Conservation (phyloP, 2,888 invertebrate species). For the Rhagonycha lutea region DNA sequence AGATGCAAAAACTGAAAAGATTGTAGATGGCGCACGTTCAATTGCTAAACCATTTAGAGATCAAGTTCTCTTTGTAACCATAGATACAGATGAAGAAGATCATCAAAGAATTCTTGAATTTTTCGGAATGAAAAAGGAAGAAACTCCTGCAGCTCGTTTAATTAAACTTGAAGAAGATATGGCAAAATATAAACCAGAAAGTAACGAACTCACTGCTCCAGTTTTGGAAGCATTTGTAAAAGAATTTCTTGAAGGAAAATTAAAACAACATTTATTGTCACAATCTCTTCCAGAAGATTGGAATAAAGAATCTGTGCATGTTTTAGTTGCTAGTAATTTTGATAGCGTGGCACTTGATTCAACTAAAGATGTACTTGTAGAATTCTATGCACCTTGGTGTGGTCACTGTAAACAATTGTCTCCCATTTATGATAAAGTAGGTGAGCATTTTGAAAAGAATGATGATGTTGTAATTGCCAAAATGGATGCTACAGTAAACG, state of each 20-base stretch:
- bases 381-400: slow-evolving; percentile 99
- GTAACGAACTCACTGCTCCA: slow-evolving; percentile 70
- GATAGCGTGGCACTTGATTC: slow-evolving; percentile 87
- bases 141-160: slow-evolving; percentile 86
- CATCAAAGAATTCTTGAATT: slow-evolving; percentile 97
- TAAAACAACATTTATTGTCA: slow-evolving; percentile 93
- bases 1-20: slow-evolving; percentile 80
- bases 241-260: slow-evolving; percentile 86
- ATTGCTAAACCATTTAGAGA: slow-evolving; percentile 91
- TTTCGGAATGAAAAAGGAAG: slow-evolving; percentile 95
- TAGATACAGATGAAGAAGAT: slow-evolving; percentile 94
- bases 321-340: slow-evolving; percentile 93
- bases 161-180: slow-evolving; percentile 96
- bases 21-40: slow-evolving; percentile 73
- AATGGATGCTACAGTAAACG: slow-evolving; percentile 98
- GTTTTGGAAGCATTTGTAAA: slow-evolving; percentile 80
- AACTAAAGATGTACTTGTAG: slow-evolving; percentile 91
- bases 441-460: slow-evolving; percentile 85
- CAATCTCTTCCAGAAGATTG: slow-evolving; percentile 96
- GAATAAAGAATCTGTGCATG: slow-evolving; percentile 93
- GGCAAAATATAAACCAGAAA: slow-evolving; percentile 94
- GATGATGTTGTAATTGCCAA: slow-evolving; percentile 91
- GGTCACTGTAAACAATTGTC: slow-evolving; percentile 97
- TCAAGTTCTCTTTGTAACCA: slow-evolving; percentile 91
- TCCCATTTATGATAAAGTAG: slow-evolving; percentile 90